phyloP scores from a whole-genome alignment of 2,113 vertebrate species.

The Rhinopomastus cyanomelas region DNA sequence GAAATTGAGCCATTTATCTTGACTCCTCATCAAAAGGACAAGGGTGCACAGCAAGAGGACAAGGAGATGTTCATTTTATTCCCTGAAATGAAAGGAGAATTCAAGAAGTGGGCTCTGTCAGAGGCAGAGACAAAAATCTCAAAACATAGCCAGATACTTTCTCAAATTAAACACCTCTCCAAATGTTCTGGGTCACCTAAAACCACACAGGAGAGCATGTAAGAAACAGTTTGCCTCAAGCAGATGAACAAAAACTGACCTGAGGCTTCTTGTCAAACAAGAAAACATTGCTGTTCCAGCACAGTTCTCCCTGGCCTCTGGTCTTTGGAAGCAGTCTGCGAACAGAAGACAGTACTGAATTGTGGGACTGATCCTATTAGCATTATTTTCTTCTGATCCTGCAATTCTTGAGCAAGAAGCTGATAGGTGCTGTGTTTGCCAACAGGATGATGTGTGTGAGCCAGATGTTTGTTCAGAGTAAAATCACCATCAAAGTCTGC shows the following conservation, averaged over 20 bases:
- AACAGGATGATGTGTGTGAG: background rate
- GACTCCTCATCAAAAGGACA: slow-evolving; percentile 7
- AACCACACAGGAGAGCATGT: background rate
- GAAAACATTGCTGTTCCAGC: background rate
- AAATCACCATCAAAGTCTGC: background rate
- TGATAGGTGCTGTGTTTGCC: background rate
- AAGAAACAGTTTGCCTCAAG: background rate
- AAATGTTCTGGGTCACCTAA: background rate
- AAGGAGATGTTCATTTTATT: background rate
- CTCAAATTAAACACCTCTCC: slow-evolving; percentile 3
- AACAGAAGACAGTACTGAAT: background rate
- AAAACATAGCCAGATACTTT: background rate
- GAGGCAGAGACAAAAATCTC: background rate
- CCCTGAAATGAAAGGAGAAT: background rate
- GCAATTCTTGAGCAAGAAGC: background rate
- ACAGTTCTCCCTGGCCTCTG: background rate
- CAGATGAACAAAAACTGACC: background rate
- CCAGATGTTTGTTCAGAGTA: background rate
- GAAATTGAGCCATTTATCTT: background rate
- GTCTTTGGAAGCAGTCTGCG: background rate
- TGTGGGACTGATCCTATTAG: background rate
- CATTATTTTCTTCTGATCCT: background rate
- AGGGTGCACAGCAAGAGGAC: background rate
- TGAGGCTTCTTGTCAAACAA: background rate
- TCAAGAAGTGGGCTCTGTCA: background rate